A percentile compares a stretch with the other conserved stretches of the same genome.
Conservation (phyloP, 2,888 invertebrate genomes). For the Caenorhabditis macrosperma region DNA sequence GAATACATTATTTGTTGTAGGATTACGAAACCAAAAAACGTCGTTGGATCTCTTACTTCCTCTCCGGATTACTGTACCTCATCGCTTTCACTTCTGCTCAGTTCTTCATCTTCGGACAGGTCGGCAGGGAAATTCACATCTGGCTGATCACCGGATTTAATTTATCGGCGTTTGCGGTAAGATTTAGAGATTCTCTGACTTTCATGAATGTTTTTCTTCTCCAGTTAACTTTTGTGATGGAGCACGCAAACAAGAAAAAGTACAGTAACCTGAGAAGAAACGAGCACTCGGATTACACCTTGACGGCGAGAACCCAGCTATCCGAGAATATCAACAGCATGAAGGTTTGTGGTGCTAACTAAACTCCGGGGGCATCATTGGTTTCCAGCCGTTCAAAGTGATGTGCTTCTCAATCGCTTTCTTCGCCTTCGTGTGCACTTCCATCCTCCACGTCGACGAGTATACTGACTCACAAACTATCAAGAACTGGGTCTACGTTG, state of each 20-base stretch:
- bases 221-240: slow-evolving; percentile 47
- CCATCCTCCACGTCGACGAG: slow-evolving; percentile 53
- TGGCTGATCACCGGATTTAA: slow-evolving; percentile 47
- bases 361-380: too few relatives aligned
- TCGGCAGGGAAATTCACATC: slow-evolving; percentile 30
- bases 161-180: slow-evolving; percentile 58
- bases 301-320: slow-evolving; percentile 39
- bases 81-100: slow-evolving; percentile 48
- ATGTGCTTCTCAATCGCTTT: slow-evolving; percentile 55
- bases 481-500: slow-evolving; percentile 63
- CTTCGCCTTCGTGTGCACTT: slow-evolving; percentile 40
- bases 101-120: slow-evolving; percentile 59
- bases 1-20: slow-evolving; percentile 30
- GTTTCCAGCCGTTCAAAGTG: slow-evolving; percentile 50
- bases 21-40: slow-evolving; percentile 64
- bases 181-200: not conserved
- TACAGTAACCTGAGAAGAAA: slow-evolving; percentile 30
- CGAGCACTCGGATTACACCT: slow-evolving; percentile 9
- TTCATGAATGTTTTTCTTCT: not conserved
- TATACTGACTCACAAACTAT: slow-evolving; percentile 31
- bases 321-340: slow-evolving; percentile 51
- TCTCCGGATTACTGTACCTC: slow-evolving; percentile 50
- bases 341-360: not conserved
- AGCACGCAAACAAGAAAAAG: slow-evolving; percentile 34
- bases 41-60: slow-evolving; percentile 57